Evolutionary conservation across 2,797 vertebrate species (phyloP), one percentile per base, ranked within the genome.

Genomic region (Catharus ustulatus): DNA sequence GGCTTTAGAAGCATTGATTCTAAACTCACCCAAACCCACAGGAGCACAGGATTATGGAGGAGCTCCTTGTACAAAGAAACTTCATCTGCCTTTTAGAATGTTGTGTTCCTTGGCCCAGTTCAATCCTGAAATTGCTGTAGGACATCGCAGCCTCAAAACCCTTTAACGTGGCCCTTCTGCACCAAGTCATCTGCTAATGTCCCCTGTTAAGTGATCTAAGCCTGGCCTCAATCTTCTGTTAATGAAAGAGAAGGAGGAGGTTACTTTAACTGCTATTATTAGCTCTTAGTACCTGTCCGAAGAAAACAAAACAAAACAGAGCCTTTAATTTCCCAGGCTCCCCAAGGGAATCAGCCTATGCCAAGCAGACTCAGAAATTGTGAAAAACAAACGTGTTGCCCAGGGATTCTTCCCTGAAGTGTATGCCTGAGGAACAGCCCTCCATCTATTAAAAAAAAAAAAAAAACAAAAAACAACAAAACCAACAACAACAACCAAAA

Each of bases 211-310:
- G 49, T 77, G 92, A 95, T 89, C 81, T 83, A 64, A 94, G 87
- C 84, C 81, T 97, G 94, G 90, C 95, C 95, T 96, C 92, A 97
- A 97, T 96, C 95, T 95, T 89, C 94, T 92, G 19, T 72, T 96
- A 95, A 95, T 95, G 89, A 89, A 96, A 58, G 75, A 87, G 90
- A 63, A 79, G 75, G 84, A 82, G 66, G 83, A 91, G 58, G 72
- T 69, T 93, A 34, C 93, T 96, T 95, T 87, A 94, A 29, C 20
- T 71, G 88, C 94, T 97, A 95, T 97, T 95, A 80, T 89, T 96
- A 95, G 93, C 68, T 61, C 75, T 68, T 68, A 61, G 57, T 89
- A 93, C 72, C 94, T 83, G 64, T 24, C 58, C 42, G 20, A 5
- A 30, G 78, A 72, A 94, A 82, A 87, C 77, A 92, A 87, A 94